Base-by-base conservation (phyloP, 2,888 invertebrate species). In the Acleris holmiana region DNA sequence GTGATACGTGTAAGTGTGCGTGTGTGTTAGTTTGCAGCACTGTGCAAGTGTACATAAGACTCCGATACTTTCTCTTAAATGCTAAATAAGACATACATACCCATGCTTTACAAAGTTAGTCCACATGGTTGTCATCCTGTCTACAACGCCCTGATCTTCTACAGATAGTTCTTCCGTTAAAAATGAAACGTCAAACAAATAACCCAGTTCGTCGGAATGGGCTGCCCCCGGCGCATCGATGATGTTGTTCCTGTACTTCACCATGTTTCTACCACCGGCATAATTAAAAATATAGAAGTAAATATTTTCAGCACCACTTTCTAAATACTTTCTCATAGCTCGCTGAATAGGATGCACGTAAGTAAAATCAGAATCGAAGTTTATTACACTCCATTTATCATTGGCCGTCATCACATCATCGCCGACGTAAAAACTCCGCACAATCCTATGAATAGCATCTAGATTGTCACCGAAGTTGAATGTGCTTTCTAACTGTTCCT, bases 221-320 rank as follows among this genome's bases (percentile, higher is more conserved):
- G 71, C 53, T 0, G 80, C 80, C 0, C 78, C 79, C 0, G 64
- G 58, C 0, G 62, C 69, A 0, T 35, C 61, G 0, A 71, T 75
- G 0, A 77, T 61, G 19, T 78, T 77, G 0, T 60, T 18, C 0
- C 48, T 69, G 8, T 67, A 54, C 68, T 83, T 85, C 0, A 72
- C 63, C 53, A 79, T 79, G 61, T 86, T 83, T 62, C 86, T 79
- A 1, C 68, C 74, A 4, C 88, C 86, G 13, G 72, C 73, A 55
- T 86, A 85, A 1, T 76, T 75, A 58, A 88, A 88, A 44, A 85
- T 48, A 44, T 84, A 87, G 46, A 80, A 73, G 67, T 76, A 88
- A 35, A 85, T 67, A 0, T 76, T 68, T 15, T 59, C 66, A 7
- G 73, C 77, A 19, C 75, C 79, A 64, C 69, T 75, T 29, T 74